These are phyloP conservation scores for Oxyscelio sp. DNA, from an alignment of 2,888 invertebrate genomes.

Conservation along the genomic window DNA sequence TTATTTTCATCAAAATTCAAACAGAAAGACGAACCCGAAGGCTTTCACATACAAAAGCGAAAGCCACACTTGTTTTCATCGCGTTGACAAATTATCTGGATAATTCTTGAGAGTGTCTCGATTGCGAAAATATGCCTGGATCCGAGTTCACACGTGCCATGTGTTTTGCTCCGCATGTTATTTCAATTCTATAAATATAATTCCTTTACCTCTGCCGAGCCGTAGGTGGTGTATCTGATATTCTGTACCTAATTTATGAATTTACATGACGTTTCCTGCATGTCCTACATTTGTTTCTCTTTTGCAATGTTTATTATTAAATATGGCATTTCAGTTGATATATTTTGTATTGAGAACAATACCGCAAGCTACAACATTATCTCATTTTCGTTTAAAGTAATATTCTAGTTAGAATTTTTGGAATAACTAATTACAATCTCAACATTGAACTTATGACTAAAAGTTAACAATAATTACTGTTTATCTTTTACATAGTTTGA, in stretches of 20 bases:
- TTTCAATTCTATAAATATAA: constrained; percentile 82
- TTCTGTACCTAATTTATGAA: constrained; percentile 79
- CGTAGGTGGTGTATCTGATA: constrained; percentile 81
- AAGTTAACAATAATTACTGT: no score
- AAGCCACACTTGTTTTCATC: no score
- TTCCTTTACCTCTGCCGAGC: constrained; percentile 77
- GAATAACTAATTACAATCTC: no score
- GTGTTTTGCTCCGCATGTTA: constrained; percentile 68
- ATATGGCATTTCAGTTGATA: constrained; percentile 1
- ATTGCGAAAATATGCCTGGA: constrained; percentile 79
- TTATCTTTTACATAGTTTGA: no score
- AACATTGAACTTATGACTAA: no score
- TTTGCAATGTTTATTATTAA: neutral
- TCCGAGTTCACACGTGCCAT: constrained; percentile 79
- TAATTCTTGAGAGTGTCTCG: constrained; percentile 65
- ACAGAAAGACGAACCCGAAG: no score
- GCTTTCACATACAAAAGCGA: no score
- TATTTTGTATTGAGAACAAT: no score
- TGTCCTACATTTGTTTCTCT: constrained; percentile 36
- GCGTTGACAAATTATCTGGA: constrained; percentile 71
- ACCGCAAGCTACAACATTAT: no score
- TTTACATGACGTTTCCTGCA: constrained; percentile 82
- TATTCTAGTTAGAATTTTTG: no score
- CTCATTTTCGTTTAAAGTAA: no score
- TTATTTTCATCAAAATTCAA: no score